Evolutionary conservation across 2,797 vertebrate genomes (phyloP), one percentile per base, ranked within the genome.

Genomic region (Gadopsis bispinosus): DNA sequence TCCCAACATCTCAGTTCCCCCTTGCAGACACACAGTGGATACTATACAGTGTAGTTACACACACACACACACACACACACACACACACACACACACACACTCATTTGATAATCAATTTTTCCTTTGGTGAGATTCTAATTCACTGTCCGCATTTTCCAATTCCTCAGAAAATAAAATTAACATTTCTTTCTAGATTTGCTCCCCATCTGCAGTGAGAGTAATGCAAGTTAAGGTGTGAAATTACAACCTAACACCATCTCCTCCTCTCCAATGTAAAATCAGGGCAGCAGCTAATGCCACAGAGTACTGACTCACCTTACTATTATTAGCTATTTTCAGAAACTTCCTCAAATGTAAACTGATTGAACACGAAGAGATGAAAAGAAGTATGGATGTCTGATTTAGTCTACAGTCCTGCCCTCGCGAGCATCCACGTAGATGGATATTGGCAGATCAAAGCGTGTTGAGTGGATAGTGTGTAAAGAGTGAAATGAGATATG

Each of bases 371-470:
- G 83, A 71, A 54, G 26, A 87, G 83, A 90, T 88, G 77, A 88
- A 89, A 79, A 75, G 60, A 70, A 79, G 68, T 12, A 55, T 22
- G 39, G 22, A 33, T 66, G 73, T 73, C 45, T 70, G 80, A 73
- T 83, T 83, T 62, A 59, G 69, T 70, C 62, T 29, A 5, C 22
- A 16, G 65, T 51, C 62, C 33, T 50, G 75, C 54, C 72, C 80
- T 79, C 11, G 26, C 74, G 70, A 48, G 79, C 83, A 68, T 63
- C 59, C 58, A 5, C 65, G 78, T 41, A 72, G 76, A 89, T 81
- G 80, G 73, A 77, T 87, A 71, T 74, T 85, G 83, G 83, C 86
- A 86, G 83, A 92, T 90, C 81, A 91, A 90, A 92, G 88, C 60
- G 0, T 41, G 50, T 62, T 39, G 65, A 85, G 77, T 61, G 65